phyloP scores from a whole-genome alignment of 2,113 vertebrate species.

The Notothenia rossii region DNA sequence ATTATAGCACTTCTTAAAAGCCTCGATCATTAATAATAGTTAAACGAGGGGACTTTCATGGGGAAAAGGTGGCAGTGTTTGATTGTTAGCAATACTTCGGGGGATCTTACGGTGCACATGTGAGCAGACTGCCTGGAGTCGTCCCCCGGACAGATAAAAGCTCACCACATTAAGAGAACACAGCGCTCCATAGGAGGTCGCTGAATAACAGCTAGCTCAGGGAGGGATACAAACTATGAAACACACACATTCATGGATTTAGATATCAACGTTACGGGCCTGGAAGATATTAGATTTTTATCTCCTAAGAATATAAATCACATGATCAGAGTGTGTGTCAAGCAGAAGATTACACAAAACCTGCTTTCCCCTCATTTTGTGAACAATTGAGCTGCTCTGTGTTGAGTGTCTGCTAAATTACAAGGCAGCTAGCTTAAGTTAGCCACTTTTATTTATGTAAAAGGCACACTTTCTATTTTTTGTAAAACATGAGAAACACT shows the following conservation, averaged over 20 bases:
- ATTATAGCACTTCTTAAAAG: constrained; percentile 58
- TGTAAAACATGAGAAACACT: too few species aligned
- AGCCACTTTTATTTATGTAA: too few species aligned
- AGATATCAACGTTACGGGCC: neutral
- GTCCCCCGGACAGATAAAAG: constrained; percentile 78
- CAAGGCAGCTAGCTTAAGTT: too few species aligned
- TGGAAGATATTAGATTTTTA: too few species aligned
- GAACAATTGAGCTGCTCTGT: too few species aligned
- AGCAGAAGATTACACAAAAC: too few species aligned
- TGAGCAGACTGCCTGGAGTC: constrained; percentile 79
- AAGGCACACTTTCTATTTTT: too few species aligned
- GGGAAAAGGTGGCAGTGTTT: constrained; percentile 33
- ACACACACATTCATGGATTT: neutral
- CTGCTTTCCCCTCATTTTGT: too few species aligned
- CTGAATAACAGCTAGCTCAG: constrained; percentile 61
- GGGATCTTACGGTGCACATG: constrained; percentile 53
- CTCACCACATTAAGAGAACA: constrained; percentile 70
- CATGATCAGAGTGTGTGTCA: too few species aligned
- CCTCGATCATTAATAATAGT: constrained; percentile 58
- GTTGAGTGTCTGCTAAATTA: too few species aligned
- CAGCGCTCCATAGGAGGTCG: constrained; percentile 53
- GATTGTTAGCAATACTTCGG: constrained; percentile 56
- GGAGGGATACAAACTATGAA: constrained; percentile 53
- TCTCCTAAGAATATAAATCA: too few species aligned
- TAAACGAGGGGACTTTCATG: constrained; percentile 24